A percentile compares a stretch with the other conserved stretches of the same genome.
phyloP scores from a whole-genome alignment of 2,113 vertebrate genomes.

The Phaethornis superciliosus region DNA sequence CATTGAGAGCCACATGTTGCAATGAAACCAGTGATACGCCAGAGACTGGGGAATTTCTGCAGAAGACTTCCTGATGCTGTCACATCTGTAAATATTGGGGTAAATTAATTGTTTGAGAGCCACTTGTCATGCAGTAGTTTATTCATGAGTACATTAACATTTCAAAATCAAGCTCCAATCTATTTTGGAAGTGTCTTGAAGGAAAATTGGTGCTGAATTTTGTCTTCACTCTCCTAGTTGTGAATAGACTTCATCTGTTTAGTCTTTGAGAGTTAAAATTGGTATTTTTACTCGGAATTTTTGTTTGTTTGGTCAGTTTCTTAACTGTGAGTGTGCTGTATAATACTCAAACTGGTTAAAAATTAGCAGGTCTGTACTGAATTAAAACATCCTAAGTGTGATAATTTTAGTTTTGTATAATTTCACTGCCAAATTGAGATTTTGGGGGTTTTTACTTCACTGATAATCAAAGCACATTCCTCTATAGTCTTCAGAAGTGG shows the following conservation, averaged over 20 bases:
- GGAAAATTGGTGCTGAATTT: not conserved
- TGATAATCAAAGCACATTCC: not conserved
- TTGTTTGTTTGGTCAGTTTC: not conserved
- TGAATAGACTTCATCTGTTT: not conserved
- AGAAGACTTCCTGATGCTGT: not conserved
- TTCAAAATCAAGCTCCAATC: not conserved
- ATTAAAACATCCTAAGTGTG: not conserved
- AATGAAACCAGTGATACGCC: not conserved
- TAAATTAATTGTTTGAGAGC: not conserved
- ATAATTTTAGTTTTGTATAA: not conserved
- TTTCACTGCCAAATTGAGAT: not conserved
- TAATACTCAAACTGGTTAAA: not conserved
- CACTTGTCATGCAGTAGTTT: not conserved
- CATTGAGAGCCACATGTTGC: not conserved
- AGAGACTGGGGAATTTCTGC: not conserved
- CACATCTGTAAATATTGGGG: not conserved
- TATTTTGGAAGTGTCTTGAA: not conserved
- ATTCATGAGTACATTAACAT: not conserved
- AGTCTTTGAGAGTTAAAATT: not conserved
- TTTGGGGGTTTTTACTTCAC: not conserved
- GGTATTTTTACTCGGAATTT: not conserved
- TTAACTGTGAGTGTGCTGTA: not conserved
- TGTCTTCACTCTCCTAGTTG: not conserved
- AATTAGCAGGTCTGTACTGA: not conserved
- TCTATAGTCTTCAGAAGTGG: not conserved